Evolutionary conservation across 2,797 vertebrate species (phyloP), one percentile per base, ranked within the genome.

Genomic region (Diceros bicornis): DNA sequence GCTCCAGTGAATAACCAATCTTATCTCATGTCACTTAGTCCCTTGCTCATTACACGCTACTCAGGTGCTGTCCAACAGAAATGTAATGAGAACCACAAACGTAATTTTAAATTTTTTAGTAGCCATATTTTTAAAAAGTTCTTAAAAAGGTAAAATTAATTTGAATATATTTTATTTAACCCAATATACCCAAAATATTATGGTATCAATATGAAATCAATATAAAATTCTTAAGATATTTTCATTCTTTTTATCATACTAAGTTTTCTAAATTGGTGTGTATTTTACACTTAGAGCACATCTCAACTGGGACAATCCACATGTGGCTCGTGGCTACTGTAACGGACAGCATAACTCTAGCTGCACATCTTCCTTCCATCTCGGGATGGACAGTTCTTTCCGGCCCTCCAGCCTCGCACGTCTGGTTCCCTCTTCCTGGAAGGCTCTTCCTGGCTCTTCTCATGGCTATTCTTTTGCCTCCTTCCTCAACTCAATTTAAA

Each of bases 81-180:
- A 2, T 14, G 17, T 27, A 66, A 79, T 16, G 44, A 83, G n/a
- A 87, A 27, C 44, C 8, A 79, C 27, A 79, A n/a, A 59, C 14
- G 1, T 37, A n/a, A 91, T 66, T 91, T 71, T 25, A 57, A 61
- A 29, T 62, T 47, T 85, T 84, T 44, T 55, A 71, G 72, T 41
- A 47, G 47, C 29, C 41, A 82, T 10, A 47, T 21, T 50, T 87
- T 32, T 16, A 10, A 52, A 79, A 74, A 69, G 7, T 62, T 68
- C 23, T 47, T 17, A 91, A 75, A 94, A 90, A 89, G 21, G 20
- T 79, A 96, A 82, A 95, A 79, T 32, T 69, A 94, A 86, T 50
- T n/a, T 81, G 44, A 85, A 8, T 44, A 41, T 32, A 82, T 94
- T 95, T 95, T 78, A 89, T 64, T 88, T 68, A 92, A 84, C 21